Base-by-base conservation (phyloP, 2,113 vertebrate species). In the Mystacornis crossleyi region DNA sequence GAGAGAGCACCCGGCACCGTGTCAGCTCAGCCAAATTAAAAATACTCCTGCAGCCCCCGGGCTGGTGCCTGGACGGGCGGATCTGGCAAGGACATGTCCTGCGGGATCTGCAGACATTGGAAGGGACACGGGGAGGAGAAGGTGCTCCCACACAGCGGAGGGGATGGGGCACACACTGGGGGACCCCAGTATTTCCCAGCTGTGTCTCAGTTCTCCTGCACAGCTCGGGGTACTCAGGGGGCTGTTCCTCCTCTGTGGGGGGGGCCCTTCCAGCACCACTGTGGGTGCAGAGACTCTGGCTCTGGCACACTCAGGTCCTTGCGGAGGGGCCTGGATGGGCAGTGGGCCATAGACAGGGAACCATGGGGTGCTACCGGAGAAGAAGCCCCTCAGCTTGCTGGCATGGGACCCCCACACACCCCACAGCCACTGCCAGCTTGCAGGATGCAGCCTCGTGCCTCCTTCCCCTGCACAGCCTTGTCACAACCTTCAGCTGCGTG, bases 401-500 rank as follows among this genome's bases (percentile, higher is more conserved):
- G 6, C 61, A 18, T 2, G 1, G 42, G 36, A 40, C 6, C 50
- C 33, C 0, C 40, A 4, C 21, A 3, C 6, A 7, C 18, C 51
- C 42, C 31, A 54, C 26, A 70, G 65, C 11, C 50, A 8, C 36
- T 9, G 16, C 29, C 69, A 60, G 66, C 74, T 20, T 10, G 9
- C 87, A 40, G 61, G 91, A 61, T 9, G 29, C 79, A 64, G 70
- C 80, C 72, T 94, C 13, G 1, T 26, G 5, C 73, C 60, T 50
- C 69, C 12, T 18, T 73, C 40, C 36, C 57, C 79, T 62, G 81
- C 84, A 8, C 93, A 86, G 85, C 86, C 81, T 82, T 48, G 62
- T 85, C 91, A 55, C 95, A 90, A 29, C 89, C 86, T 78, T 92
- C 64, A n/a, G 88, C 92, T 88, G 92, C 33, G 9, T 94, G 96